Percentiles rank a stretch among this genome's conserved stretches.
phyloP scores from a whole-genome alignment of 1,140 invertebrate species.

The Ladona fulva region DNA sequence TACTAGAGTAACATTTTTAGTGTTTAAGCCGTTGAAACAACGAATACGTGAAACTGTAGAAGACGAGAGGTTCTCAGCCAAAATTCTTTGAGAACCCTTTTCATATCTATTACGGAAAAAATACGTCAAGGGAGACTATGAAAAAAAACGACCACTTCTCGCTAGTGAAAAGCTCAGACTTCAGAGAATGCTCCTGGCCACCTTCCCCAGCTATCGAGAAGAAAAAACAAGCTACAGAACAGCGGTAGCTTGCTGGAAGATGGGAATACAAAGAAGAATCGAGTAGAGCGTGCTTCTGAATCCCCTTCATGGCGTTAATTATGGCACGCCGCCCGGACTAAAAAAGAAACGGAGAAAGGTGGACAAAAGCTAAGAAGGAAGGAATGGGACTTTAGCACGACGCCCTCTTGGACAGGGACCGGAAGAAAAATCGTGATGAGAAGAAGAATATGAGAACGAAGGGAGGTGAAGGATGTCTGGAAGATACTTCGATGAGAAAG shows the following conservation, averaged over 20 bases:
- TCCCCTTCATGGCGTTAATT: background rate
- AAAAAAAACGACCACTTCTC: no score
- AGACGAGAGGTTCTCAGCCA: no score
- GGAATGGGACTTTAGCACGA: background rate
- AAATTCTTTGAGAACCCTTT: no score
- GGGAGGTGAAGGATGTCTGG: background rate
- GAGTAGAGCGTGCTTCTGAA: background rate
- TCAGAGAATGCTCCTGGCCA: no score
- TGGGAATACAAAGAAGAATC: background rate
- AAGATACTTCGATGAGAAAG: no score
- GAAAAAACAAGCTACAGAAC: background rate
- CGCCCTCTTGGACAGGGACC: background rate
- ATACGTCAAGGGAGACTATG: no score
- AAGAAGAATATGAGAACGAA: background rate
- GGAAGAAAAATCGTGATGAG: background rate
- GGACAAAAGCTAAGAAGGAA: background rate
- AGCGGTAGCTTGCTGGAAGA: background rate
- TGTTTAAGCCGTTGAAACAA: no score
- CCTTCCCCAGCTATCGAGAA: no score
- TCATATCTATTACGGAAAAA: no score
- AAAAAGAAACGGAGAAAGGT: background rate
- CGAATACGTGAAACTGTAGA: no score
- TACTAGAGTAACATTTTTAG: no score
- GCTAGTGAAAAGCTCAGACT: no score
- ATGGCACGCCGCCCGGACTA: background rate